Evolutionary conservation across 2,888 invertebrate genomes (phyloP), one percentile per base, ranked within the genome.

Genomic region (Nineta flava): DNA sequence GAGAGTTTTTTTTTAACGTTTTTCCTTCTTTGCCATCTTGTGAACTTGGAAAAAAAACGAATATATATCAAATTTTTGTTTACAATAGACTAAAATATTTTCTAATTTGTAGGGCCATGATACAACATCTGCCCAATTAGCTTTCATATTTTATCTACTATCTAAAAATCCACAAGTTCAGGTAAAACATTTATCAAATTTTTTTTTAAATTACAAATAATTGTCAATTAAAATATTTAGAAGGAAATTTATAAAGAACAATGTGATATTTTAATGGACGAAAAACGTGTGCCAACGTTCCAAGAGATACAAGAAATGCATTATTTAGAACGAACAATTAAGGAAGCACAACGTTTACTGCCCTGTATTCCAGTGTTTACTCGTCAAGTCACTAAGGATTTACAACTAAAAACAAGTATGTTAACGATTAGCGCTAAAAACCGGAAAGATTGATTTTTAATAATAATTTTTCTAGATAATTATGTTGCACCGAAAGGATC

Each of bases 91-190:
- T 5, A 42, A 6, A 17, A 4, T 38, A 6, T 2, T 32, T 32
- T 13, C 6, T 35, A 10, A n/a, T n/a, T 47, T 35, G 35, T 34
- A 47, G 47, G 35, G 47, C 12, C 47, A 47, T 13, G 47, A 47
- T n/a, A 47, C 47, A n/a, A 47, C 47, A 2, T 19, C 47, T 7
- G 17, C 47, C 6, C 16, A 19, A 19, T n/a, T 47, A 17, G 15
- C 34, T 15, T 47, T 47, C 2, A 9, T 38, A 9, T 16, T 32
- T 12, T 47, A 47, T 31, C 12, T 17, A 9, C 17, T 47, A 12
- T 16, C 47, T 12, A 47, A 34, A 15, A 10, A 47, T 35, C 47
- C 47, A 1, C 7, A 38, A 5, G 12, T 38, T 12, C 47, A 47
- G 44, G 44, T 44, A 21, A 44, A 9, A 9, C 9, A 6, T n/a